Evolutionary conservation across 2,797 vertebrate genomes (phyloP), one percentile per base, ranked within the genome.

Genomic region (Coregonus suidteri): DNA sequence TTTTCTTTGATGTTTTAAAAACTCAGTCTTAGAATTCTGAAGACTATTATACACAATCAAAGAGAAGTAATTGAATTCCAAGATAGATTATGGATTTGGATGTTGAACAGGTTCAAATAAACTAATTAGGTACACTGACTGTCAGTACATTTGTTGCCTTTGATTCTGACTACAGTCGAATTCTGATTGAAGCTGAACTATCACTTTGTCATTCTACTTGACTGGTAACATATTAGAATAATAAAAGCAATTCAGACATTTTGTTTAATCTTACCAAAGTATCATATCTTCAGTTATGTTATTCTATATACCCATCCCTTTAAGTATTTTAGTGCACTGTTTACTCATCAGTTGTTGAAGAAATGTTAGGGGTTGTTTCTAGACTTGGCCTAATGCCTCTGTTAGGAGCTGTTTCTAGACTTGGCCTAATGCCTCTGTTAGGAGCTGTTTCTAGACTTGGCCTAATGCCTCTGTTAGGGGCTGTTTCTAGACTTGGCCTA

Each of bases 11-110:
- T 64, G 20, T 64, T 64, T 64, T 30, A 64, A 64, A 11, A 30
- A 20, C 59, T 64, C 20, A 25, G 20, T 64, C 59, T 64, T 64
- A 11, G 59, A n/a, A 25, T 64, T 20, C 9, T 87, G 84, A 88
- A 83, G 76, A 75, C 82, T 86, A 86, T 84, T 82, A 78, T 78
- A 76, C 52, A 5, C 68, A 85, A 86, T 88, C 79, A 84, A 85
- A 84, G 81, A n/a, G 77, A 76, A 67, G 34, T 77, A 83, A 79
- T 73, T 77, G 81, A 71, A 79, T 67, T 67, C 31, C 66, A 3
- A 35, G 66, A 13, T 67, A 67, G 35, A 70, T 65, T 70, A 70
- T 70, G 67, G 18, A 70, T 47, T 62, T 70, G 18, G 16, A 47
- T 37, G 34, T 70, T 70, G 18, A 70, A 47, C 67, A n/a, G 67